Percentiles rank a stretch among this genome's conserved stretches.
These are phyloP conservation scores for Bemisia tabaci DNA, from an alignment of 1,140 invertebrate genomes.

Conservation along the genomic window DNA sequence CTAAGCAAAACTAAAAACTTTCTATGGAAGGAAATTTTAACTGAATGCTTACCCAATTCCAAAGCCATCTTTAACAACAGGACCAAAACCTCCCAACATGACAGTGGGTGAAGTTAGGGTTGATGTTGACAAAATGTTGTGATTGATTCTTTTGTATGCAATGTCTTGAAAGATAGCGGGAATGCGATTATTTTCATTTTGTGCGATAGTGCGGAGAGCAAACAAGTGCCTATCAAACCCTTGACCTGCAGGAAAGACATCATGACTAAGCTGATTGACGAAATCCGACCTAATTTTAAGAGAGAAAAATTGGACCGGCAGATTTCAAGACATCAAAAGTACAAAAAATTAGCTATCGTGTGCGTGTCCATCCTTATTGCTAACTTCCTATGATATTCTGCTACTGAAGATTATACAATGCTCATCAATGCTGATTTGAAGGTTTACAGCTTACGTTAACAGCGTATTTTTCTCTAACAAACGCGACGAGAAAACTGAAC, in stretches of 20 bases:
- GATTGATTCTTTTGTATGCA: conserved; percentile 68
- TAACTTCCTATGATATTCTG: no score
- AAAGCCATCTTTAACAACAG: conserved; percentile 77
- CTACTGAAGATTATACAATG: no score
- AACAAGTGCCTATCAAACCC: conserved; percentile 96
- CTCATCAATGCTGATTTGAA: no score
- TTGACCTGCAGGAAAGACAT: conserved; percentile 48
- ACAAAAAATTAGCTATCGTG: background rate
- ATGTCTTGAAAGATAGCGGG: conserved; percentile 65
- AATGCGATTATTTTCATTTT: conserved; percentile 39
- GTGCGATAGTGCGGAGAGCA: conserved; percentile 53
- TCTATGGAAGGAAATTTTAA: no score
- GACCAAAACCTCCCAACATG: conserved; percentile 84
- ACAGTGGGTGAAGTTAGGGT: conserved; percentile 80
- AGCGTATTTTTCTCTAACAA: no score
- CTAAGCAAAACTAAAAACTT: no score
- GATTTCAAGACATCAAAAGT: background rate
- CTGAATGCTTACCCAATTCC: conserved; percentile 68
- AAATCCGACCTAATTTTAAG: background rate
- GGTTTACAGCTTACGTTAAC: no score
- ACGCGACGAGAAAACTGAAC: no score
- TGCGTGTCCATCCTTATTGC: no score
- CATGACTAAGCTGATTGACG: no score
- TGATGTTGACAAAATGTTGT: conserved; percentile 90
- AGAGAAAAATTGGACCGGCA: background rate